These are phyloP conservation scores for Rhodeus uyekii DNA, from an alignment of 2,797 vertebrate species.

Conservation along the genomic window DNA sequence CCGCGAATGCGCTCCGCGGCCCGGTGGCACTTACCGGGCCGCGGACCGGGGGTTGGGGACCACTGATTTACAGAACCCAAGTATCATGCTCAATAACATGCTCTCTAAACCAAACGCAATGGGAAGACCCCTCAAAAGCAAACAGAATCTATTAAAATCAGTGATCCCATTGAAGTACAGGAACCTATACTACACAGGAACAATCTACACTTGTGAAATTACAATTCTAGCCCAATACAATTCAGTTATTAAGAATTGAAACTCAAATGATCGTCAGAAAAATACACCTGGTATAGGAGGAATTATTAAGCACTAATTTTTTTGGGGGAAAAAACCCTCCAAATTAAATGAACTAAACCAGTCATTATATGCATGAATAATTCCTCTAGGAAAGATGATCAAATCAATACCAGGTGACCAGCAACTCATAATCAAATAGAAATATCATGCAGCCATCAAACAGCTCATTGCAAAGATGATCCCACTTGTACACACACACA, in stretches of 20 bases:
- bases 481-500: neutral
- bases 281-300: neutral
- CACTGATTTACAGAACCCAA: too few species aligned
- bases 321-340: too few species aligned
- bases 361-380: neutral
- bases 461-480: conserved; percentile 26
- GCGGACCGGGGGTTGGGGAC: too few species aligned
- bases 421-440: conserved; percentile 6
- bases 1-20: too few species aligned
- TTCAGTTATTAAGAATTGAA: neutral
- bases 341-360: neutral
- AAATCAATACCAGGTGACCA: conserved; percentile 23
- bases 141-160: neutral
- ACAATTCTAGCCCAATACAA: neutral
- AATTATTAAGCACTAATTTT: neutral
- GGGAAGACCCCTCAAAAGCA: too few species aligned
- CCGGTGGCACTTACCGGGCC: too few species aligned
- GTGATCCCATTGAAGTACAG: neutral
- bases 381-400: conserved; percentile 26
- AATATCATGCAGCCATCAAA: neutral
- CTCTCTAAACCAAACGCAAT: too few species aligned
- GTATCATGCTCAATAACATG: too few species aligned
- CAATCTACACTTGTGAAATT: neutral
- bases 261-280: neutral
- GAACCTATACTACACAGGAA: too few species aligned